Base-by-base conservation (phyloP, 2,888 invertebrate genomes). In the Lasioglossum zephyrum region DNA sequence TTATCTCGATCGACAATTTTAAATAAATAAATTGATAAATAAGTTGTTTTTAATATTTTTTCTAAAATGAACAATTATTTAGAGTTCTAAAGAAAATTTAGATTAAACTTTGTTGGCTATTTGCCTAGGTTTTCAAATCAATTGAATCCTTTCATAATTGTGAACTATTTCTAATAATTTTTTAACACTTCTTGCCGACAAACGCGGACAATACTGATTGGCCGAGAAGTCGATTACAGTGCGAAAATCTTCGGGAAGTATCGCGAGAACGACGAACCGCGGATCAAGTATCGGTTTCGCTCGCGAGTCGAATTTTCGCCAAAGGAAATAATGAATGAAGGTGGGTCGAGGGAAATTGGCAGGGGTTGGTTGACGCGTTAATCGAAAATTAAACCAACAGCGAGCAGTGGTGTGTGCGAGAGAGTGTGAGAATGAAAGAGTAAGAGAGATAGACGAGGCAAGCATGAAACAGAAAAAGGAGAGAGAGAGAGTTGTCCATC, bases 341-440 rank as follows among this genome's bases (percentile, higher is more conserved):
- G n/a, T 36, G 18, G 49, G 39, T 60, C 60, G 76, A 18, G 77
- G 69, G 39, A 66, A 77, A 66, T 66, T 66, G 77, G 76, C 75
- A 63, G 76, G 49, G 44, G 16, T 31, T 44, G 41, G 63, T 47
- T 39, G 69, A 77, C 69, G 69, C 77, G 77, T 77, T 77, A 69
- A 77, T 77, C 77, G 69, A 77, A 53, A 69, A 69, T 77, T 53
- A 49, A 66, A 66, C 47, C 22, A 31, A 49, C 69, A 39, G 36
- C 22, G 60, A 60, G 26, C 60, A 26, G 31, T 60, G 60, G 75
- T 53, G 53, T 53, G 53, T 9, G 53, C 26, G 26, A 26, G 26
- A 26, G 26, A 60, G 26, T 60, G 60, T 26, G 60, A 60, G 60
- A 60, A 60, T 60, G 60, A 26, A 5, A 26, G 31, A 26, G 13